Conservation (phyloP, 2,797 vertebrate species). For the Pseudochromis fuscus region DNA sequence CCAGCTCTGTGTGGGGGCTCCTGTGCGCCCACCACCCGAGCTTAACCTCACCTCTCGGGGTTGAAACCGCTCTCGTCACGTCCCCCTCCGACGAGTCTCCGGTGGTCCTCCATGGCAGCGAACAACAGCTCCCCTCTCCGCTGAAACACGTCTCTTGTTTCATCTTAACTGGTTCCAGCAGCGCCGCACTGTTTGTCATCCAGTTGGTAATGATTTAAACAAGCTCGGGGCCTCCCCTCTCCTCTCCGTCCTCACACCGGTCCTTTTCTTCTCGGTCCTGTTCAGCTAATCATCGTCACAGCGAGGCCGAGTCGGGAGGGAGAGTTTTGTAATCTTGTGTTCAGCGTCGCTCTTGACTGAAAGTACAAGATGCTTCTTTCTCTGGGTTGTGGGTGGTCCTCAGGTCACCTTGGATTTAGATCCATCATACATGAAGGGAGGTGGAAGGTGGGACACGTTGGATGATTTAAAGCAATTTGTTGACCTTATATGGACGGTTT, state of each 20-base stretch:
- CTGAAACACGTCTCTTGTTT: conserved; percentile 65
- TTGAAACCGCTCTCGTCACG: conserved; percentile 19
- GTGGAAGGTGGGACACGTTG: not conserved
- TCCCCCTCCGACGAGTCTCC: conserved; percentile 21
- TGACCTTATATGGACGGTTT: no score
- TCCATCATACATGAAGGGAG: not conserved
- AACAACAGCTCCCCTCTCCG: conserved; percentile 38
- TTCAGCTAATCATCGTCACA: conserved; percentile 10
- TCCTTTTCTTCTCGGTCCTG: not conserved
- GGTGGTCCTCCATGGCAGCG: conserved; percentile 54
- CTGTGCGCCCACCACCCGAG: conserved; percentile 4
- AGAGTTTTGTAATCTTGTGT: not conserved
- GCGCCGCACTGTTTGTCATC: conserved; percentile 28
- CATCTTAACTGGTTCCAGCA: conserved; percentile 76
- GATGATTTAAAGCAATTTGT: not conserved
- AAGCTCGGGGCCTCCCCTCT: conserved; percentile 36
- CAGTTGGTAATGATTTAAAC: conserved; percentile 73
- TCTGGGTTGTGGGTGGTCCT: conserved; percentile 25
- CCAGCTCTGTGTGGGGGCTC: conserved; percentile 43
- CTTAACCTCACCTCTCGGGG: conserved; percentile 44
- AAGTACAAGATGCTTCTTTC: not conserved
- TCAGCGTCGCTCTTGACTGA: not conserved
- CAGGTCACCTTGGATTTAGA: not conserved
- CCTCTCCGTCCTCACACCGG: conserved; percentile 10
- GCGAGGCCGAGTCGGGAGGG: not conserved